Evolutionary conservation across 1,140 invertebrate genomes (phyloP), one percentile per base, ranked within the genome.

Genomic region (Uloborus diversus): DNA sequence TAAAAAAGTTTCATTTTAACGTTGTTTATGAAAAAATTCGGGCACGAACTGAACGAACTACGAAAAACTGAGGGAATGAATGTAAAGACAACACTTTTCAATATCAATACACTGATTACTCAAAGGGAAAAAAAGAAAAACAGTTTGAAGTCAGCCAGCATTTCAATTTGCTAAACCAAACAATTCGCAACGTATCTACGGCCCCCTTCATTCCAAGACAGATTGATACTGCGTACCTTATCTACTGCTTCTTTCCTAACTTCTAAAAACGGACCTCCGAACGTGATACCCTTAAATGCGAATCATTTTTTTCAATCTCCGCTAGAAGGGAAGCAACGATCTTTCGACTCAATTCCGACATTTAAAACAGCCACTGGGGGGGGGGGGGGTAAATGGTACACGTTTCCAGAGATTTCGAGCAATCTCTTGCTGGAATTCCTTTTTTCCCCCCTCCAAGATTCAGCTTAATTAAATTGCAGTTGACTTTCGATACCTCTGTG

Each of bases 251-350:
- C 27, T 23, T 53, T 53, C 23, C 23, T 2, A 53, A 59, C 56
- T 59, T 30, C 56, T 28, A 59, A 59, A 59, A 59, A 59, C 56
- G 25, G 56, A 59, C 11, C 51, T 1, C 14, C 4, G 11, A 13
- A 59, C 56, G 56, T 30, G 56, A 59, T 27, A 59, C 27, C 13
- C 28, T 28, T 30, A 30, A 30, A 59, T 59, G 25, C 23, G 56
- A 30, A 53, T 23, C 51, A 53, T 28, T 59, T 25, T 59, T 59
- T 28, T 30, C 56, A 59, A 59, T 59, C 56, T 59, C 25, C 11
- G 23, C 56, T 11, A 53, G 23, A 42, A 17, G 17, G 17, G 7
- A 42, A 42, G 17, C 7, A n/a, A n/a, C n/a, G n/a, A n/a, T n/a
- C n/a, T n/a, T n/a, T n/a, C n/a, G n/a, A n/a, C n/a, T n/a, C n/a